Conservation (phyloP, 2,113 vertebrate species). For the Hucho hucho region DNA sequence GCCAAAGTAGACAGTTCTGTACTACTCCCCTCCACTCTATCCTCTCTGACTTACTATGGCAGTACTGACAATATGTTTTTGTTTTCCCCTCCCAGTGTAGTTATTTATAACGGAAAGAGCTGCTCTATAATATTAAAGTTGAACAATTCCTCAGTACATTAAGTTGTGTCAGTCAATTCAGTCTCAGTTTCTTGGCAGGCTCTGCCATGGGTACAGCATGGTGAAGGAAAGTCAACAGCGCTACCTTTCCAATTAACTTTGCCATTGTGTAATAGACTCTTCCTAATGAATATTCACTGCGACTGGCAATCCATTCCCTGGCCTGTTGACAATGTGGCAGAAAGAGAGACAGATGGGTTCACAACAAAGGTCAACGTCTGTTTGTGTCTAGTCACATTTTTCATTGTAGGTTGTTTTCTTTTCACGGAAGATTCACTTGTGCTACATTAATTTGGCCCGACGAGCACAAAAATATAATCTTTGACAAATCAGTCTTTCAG, state of each 20-base stretch:
- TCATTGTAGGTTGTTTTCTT: not conserved
- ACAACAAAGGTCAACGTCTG: not conserved
- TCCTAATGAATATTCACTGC: not conserved
- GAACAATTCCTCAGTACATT: not conserved
- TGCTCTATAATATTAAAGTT: not conserved
- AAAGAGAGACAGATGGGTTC: not conserved
- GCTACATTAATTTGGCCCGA: not conserved
- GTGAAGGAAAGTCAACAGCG: not conserved
- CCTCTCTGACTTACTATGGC: not conserved
- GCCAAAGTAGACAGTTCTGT: not conserved
- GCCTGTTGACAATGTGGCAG: not conserved
- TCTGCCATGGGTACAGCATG: not conserved
- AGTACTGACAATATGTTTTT: not conserved
- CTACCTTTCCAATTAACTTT: conserved; percentile 1
- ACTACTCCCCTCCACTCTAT: not conserved
- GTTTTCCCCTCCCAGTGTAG: not conserved
- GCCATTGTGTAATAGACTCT: not conserved
- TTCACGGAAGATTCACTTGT: not conserved
- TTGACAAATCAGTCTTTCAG: not conserved
- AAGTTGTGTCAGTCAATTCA: not conserved
- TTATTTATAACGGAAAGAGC: not conserved
- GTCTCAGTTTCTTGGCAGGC: not conserved
- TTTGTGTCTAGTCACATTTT: not conserved
- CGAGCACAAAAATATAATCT: not conserved
- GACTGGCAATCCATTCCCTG: not conserved